A percentile compares a stretch with the other conserved stretches of the same genome.
These are phyloP conservation scores for Tetrax tetrax DNA, from an alignment of 2,113 vertebrate genomes.

Conservation along the genomic window DNA sequence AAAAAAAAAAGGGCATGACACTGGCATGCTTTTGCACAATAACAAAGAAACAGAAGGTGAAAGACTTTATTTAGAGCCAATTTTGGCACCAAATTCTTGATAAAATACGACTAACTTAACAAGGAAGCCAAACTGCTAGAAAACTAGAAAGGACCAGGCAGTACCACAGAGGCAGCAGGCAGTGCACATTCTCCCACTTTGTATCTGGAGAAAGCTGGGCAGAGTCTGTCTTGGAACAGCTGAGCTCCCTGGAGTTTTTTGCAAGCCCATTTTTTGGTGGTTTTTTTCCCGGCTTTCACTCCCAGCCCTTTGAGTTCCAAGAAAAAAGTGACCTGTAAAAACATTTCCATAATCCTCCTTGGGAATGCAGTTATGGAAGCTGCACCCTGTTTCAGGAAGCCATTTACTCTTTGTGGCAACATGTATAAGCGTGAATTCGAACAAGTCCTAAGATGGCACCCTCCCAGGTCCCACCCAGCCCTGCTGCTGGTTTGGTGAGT, in stretches of 20 bases:
- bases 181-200: not conserved
- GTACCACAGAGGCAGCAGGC: not conserved
- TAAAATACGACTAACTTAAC: not conserved
- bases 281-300: not conserved
- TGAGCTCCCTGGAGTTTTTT: not conserved
- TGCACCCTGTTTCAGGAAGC: not conserved
- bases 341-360: not conserved
- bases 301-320: not conserved
- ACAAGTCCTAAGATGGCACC: not conserved
- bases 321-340: not conserved
- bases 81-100: not conserved
- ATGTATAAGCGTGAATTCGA: not conserved
- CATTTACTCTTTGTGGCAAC: slow-evolving; percentile 17
- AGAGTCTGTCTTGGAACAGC: not conserved
- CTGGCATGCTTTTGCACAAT: not conserved
- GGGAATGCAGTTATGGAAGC: not conserved
- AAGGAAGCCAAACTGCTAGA: not conserved
- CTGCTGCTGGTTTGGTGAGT: slow-evolving; percentile 44
- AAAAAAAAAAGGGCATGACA: not conserved
- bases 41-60: not conserved
- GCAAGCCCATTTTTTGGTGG: not conserved
- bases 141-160: not conserved
- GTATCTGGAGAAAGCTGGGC: not conserved
- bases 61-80: not conserved
- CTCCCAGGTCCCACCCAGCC: slow-evolving; percentile 51